Conservation (phyloP, 2,113 vertebrate genomes). For the Ranitomeya variabilis region DNA sequence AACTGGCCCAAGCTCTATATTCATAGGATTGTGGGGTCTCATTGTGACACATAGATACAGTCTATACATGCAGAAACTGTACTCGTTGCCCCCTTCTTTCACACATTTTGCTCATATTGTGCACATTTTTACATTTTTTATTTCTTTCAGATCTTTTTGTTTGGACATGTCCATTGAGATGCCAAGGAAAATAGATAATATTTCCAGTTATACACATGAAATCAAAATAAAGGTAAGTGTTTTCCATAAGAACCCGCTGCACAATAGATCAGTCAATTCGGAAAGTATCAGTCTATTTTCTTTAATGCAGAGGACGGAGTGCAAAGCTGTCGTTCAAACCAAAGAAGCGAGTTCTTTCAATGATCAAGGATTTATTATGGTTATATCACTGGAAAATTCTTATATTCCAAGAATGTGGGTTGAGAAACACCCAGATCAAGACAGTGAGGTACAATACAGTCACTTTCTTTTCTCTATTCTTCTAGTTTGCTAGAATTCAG, state of each 20-base stretch:
- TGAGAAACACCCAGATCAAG: conserved; percentile 83
- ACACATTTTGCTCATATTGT: too few species aligned
- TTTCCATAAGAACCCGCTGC: neutral
- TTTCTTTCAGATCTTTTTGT: conserved; percentile 73
- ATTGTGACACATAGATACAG: too few species aligned
- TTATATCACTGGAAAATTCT: conserved; percentile 68
- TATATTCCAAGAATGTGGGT: conserved; percentile 87
- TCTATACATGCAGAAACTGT: too few species aligned
- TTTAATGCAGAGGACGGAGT: conserved; percentile 75
- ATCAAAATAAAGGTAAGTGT: conserved; percentile 79
- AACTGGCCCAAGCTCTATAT: too few species aligned
- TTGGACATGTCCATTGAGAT: conserved; percentile 80
- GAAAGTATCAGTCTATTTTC: neutral
- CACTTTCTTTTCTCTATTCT: neutral
- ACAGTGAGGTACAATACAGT: conserved; percentile 74
- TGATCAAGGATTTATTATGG: conserved; percentile 75
- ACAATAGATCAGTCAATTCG: neutral
- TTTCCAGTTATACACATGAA: conserved; percentile 72
- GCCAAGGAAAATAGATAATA: conserved; percentile 73
- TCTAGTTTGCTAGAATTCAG: too few species aligned
- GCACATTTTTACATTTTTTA: conserved; percentile 3
- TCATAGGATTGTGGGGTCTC: too few species aligned
- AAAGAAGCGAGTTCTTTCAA: conserved; percentile 73
- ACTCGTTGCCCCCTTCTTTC: too few species aligned
- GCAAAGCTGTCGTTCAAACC: conserved; percentile 79